These are phyloP conservation scores for Cephalopholis sonnerati DNA, from an alignment of 2,113 vertebrate species.

Conservation along the genomic window DNA sequence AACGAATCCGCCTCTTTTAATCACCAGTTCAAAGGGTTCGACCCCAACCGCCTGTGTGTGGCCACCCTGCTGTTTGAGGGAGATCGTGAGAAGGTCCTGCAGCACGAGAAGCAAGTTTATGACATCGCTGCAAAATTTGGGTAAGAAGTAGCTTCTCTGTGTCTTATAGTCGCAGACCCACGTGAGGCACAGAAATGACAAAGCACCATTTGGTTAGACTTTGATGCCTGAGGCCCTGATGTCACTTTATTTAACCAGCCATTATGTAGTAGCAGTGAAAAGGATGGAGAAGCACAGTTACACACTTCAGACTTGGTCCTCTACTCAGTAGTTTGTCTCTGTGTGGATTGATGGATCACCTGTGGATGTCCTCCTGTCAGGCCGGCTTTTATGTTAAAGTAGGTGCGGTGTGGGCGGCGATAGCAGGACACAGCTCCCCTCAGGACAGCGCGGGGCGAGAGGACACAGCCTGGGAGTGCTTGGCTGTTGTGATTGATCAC, in stretches of 20 bases:
- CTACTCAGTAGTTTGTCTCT: constrained; percentile 52
- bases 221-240: constrained; percentile 6
- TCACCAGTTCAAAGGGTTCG: constrained; percentile 98
- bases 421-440: constrained; percentile 44
- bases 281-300: constrained; percentile 39
- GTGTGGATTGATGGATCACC: constrained; percentile 85
- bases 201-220: constrained; percentile 11
- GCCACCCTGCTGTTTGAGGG: constrained; percentile 98
- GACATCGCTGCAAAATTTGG: constrained; percentile 98
- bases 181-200: constrained; percentile 18
- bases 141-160: constrained; percentile 81
- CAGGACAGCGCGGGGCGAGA: constrained; percentile 47
- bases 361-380: constrained; percentile 82
- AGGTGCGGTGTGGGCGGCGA: constrained; percentile 61
- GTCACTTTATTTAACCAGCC: constrained; percentile 40
- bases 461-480: constrained; percentile 67
- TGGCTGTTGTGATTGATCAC: constrained; percentile 84
- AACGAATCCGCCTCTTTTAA: constrained; percentile 60
- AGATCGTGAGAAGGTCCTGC: constrained; percentile 95
- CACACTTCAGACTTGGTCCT: constrained; percentile 42
- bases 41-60: constrained; percentile 92
- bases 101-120: constrained; percentile 99
- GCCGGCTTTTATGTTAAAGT: constrained; percentile 78
- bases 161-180: neutral
- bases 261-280: constrained; percentile 29